phyloP scores from a whole-genome alignment of 92 coral and sea anemone species.

The Heteractis magnifica region DNA sequence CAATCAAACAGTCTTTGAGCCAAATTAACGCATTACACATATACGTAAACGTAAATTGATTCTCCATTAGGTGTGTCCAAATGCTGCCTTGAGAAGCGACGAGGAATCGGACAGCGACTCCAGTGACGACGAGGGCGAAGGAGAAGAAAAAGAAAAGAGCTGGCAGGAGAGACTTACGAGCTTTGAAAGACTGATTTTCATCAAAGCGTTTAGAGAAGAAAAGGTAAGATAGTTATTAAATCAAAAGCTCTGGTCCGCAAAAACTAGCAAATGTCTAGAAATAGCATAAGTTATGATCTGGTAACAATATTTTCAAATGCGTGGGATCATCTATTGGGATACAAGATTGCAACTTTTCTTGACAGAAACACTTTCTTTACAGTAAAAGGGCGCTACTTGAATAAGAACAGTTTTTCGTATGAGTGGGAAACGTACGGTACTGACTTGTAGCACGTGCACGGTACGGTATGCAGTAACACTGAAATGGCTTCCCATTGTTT shows the following conservation, averaged over 20 bases:
- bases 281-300: no score
- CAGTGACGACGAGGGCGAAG: conserved; percentile 50
- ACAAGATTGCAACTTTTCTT: no score
- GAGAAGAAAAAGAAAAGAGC: conserved; percentile 20
- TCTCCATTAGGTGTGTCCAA: conserved; percentile 58
- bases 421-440: no score
- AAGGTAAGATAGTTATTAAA: conserved; percentile 42
- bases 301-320: no score
- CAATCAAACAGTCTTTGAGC: no score
- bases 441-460: no score
- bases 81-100: conserved; percentile 43
- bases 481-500: no score
- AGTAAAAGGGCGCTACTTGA: no score
- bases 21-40: not conserved
- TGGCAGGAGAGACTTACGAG: conserved; percentile 78
- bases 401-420: no score
- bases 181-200: conserved; percentile 82
- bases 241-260: not conserved
- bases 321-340: no score
- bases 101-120: conserved; percentile 56
- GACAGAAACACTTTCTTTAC: no score
- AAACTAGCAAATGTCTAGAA: not conserved
- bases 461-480: no score
- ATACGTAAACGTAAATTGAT: not conserved
- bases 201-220: conserved; percentile 89